Evolutionary conservation across 1,140 invertebrate species (phyloP).

Genomic region (Acyrthosiphon pisum): DNA sequence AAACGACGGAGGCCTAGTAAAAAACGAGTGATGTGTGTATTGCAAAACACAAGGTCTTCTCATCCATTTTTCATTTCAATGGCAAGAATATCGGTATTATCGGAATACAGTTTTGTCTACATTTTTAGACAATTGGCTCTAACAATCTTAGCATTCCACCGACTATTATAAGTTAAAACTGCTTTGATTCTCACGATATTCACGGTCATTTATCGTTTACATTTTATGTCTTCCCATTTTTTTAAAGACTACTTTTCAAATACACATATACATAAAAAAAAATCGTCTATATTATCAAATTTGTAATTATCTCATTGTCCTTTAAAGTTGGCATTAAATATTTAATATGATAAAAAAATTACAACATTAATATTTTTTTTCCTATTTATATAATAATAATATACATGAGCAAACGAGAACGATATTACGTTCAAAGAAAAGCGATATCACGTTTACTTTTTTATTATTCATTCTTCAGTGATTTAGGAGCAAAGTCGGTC

Average conservation of each 20-base stretch:
- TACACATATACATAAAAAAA: neutral
- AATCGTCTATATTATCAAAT: neutral
- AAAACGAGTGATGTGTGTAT: neutral
- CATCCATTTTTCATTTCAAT: neutral
- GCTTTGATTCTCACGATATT: neutral
- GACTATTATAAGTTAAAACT: neutral
- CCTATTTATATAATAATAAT: neutral
- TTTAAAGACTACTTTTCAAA: neutral
- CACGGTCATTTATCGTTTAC: neutral
- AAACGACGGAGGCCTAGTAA: too few species aligned
- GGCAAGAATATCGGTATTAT: neutral
- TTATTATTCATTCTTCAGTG: slow-evolving; percentile 35
- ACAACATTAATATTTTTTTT: neutral
- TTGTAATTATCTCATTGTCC: neutral
- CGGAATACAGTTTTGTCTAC: neutral
- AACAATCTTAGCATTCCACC: neutral
- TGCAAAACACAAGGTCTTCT: neutral
- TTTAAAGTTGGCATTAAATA: neutral
- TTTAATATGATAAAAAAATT: neutral
- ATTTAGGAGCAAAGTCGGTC: slow-evolving; percentile 42
- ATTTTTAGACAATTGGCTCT: neutral
- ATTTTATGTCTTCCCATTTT: neutral
- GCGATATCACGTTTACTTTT: slow-evolving; percentile 42
- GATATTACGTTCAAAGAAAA: slow-evolving; percentile 37
- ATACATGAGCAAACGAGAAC: neutral